These are phyloP conservation scores for Lycocerus yunnanus DNA, from an alignment of 2,888 invertebrate genomes.

Conservation along the genomic window DNA sequence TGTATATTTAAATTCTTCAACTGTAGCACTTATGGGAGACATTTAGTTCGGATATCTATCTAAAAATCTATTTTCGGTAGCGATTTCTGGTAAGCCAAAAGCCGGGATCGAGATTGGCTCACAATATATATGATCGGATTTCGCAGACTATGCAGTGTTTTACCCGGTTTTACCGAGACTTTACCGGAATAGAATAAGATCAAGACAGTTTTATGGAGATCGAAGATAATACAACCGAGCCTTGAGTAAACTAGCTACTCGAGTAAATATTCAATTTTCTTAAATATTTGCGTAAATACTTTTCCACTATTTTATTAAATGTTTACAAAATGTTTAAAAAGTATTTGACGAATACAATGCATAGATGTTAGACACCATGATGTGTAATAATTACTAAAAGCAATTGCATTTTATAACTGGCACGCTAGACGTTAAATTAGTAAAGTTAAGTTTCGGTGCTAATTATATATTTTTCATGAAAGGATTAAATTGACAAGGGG, in stretches of 20 bases:
- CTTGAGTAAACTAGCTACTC: slow-evolving; percentile 34
- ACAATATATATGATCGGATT: slow-evolving; percentile 51
- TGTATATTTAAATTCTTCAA: slow-evolving; percentile 2
- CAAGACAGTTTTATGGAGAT: slow-evolving; percentile 55
- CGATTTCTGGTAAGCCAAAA: slow-evolving; percentile 58
- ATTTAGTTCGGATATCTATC: slow-evolving; percentile 11
- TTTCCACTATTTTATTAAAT: background rate
- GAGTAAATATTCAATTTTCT: slow-evolving; percentile 42
- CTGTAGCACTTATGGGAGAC: background rate
- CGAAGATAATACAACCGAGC: slow-evolving; percentile 34
- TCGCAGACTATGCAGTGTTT: slow-evolving; percentile 52
- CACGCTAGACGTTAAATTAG: slow-evolving; percentile 18
- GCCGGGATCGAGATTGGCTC: slow-evolving; percentile 53
- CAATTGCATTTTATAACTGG: slow-evolving; percentile 8
- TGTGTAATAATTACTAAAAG: slow-evolving; percentile 1
- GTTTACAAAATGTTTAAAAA: slow-evolving; percentile 5
- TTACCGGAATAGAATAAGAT: slow-evolving; percentile 50
- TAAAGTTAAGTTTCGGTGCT: slow-evolving; percentile 14
- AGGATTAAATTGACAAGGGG: slow-evolving; percentile 12
- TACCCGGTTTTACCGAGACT: slow-evolving; percentile 43
- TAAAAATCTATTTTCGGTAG: slow-evolving; percentile 43
- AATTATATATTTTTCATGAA: slow-evolving; percentile 14
- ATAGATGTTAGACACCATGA: background rate
- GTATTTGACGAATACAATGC: background rate
- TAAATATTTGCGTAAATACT: slow-evolving; percentile 22